Conservation (phyloP, 2,888 invertebrate species). For the Scaptomyza parva region DNA sequence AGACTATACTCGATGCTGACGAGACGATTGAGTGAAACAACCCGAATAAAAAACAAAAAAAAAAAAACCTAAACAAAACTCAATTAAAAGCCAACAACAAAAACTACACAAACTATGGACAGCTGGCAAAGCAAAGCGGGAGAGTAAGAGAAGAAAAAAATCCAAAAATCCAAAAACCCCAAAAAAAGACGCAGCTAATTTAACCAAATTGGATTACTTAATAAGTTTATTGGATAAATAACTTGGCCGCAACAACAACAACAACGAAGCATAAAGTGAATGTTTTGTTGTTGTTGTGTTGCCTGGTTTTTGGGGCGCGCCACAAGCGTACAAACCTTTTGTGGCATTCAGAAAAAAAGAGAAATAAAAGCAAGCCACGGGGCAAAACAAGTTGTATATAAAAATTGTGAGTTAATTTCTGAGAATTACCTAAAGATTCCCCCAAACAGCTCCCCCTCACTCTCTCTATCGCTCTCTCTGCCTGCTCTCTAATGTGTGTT, state of each 20-base stretch:
- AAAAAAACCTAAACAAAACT: conserved; percentile 59
- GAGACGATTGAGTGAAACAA: conserved; percentile 19
- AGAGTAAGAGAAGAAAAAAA: conserved; percentile 3
- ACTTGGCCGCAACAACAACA: conserved; percentile 52
- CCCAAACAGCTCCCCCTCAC: conserved; percentile 1
- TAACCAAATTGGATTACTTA: conserved; percentile 83
- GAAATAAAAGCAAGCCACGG: conserved; percentile 56
- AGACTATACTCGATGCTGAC: conserved; percentile 14
- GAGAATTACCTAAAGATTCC: conserved; percentile 71
- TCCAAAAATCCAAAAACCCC: conserved; percentile 22
- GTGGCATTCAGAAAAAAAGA: conserved; percentile 61
- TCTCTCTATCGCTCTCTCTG: too few species aligned
- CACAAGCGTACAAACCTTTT: conserved; percentile 71
- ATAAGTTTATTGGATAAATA: conserved; percentile 82
- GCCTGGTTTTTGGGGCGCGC: conserved; percentile 65
- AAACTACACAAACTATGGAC: conserved; percentile 26
- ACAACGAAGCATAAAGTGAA: conserved; percentile 57
- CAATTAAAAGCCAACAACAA: conserved; percentile 64
- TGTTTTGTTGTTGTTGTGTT: conserved; percentile 56
- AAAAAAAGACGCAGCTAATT: conserved; percentile 77
- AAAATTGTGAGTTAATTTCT: conserved; percentile 82
- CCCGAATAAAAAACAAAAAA: conserved; percentile 44
- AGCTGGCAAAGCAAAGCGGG: conserved; percentile 24
- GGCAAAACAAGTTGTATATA: conserved; percentile 70
- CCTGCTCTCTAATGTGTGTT: conserved; percentile 39